phyloP scores from a whole-genome alignment of 2,888 invertebrate genomes.

The Vesta saturnalis region DNA sequence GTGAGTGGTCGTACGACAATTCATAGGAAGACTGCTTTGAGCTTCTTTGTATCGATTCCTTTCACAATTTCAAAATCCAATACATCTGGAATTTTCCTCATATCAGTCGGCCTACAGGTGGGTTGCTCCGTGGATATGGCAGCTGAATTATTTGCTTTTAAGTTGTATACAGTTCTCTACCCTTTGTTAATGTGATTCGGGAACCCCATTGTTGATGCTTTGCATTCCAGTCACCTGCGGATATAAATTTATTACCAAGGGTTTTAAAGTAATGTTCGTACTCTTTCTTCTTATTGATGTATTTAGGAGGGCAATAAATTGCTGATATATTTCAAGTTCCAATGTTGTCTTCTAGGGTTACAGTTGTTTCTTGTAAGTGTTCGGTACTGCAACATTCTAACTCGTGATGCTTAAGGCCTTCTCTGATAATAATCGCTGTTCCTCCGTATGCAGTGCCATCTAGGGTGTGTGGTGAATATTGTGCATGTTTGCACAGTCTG shows the following conservation, averaged over 20 bases:
- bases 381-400: not conserved
- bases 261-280: not conserved
- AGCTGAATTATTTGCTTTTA: not conserved
- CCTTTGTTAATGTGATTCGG: no score
- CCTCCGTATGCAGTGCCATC: no score
- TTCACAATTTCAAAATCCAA: no score
- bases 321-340: not conserved
- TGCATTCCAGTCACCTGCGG: not conserved
- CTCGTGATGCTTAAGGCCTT: not conserved
- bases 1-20: not conserved
- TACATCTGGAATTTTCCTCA: not conserved
- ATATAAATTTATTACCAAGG: not conserved
- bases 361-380: not conserved
- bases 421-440: conserved; percentile 1
- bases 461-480: no score
- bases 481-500: not conserved
- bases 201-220: no score
- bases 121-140: not conserved
- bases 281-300: not conserved
- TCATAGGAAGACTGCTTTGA: not conserved
- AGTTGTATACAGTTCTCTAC: not conserved
- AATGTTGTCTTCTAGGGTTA: not conserved
- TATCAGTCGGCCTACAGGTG: not conserved
- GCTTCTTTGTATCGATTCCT: not conserved
- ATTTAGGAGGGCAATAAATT: not conserved